Base-by-base conservation (phyloP, 1,140 invertebrate species). In the Diachasma alloeum region DNA sequence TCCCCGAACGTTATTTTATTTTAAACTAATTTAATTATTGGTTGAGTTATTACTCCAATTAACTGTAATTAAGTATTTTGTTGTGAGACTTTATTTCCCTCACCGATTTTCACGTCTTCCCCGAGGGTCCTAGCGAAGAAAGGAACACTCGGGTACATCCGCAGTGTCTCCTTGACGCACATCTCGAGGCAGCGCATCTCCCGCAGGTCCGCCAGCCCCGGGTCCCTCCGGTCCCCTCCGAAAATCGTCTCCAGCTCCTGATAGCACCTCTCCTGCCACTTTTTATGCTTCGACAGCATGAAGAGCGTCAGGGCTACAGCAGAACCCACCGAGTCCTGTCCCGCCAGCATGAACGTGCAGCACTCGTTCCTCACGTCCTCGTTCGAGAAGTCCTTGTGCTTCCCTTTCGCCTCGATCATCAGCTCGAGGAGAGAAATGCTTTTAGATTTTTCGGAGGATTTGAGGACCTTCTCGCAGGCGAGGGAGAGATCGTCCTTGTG, bases 261-360 rank as follows among this genome's bases (percentile, higher is more conserved):
- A 31, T 91, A 83, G 48, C 94, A 88, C 85, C 91, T 91, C 63
- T 90, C 81, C 83, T 95, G 94, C 67, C 91, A 90, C 8, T 93
- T 90, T 0, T 89, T 90, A 83, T 94, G 88, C 78, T 90, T 89
- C 0, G 93, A 92, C 0, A 94, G 79, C 26, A 91, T 84, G 74
- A 92, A 93, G 0, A 94, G 82, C 4, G 90, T 90, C 81, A 93
- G 93, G 15, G 92, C 91, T 0, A 92, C 85, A 0, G 90, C 92
- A 0, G 92, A 90, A 0, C 92, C 92, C 6, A 94, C 94, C 0
- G 95, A 95, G 80, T 96, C 94, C 85, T 96, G 95, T 0, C 94
- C 93, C 79, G 94, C 94, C 78, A 95, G 89, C 93, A 95, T 94
- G 74, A 95, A 95, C 0, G 94, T 95, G 76, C 93, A 93, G 17